Evolutionary conservation across 2,113 vertebrate genomes (phyloP).

Genomic region (Pseudopodoces humilis): DNA sequence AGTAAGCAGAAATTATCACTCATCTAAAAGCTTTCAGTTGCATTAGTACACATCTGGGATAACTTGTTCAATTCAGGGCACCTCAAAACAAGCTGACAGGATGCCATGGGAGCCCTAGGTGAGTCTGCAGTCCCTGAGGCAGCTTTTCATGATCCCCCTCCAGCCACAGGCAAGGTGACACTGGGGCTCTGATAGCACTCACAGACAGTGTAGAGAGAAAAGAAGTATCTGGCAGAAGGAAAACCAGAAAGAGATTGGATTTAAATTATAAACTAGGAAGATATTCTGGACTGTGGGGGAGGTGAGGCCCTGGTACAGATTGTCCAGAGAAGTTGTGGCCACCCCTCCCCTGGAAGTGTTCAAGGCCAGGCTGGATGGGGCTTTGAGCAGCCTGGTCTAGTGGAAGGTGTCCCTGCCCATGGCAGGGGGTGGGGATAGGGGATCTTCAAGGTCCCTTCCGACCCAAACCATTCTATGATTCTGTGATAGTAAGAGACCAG

Average conservation of each 20-base stretch:
- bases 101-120: fast-evolving
- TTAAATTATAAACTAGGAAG: background rate
- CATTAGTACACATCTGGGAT: background rate
- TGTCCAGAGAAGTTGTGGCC: background rate
- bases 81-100: background rate
- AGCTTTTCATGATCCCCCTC: background rate
- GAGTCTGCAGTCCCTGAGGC: fast-evolving
- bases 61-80: background rate
- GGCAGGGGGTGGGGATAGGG: background rate
- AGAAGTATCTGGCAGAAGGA: background rate
- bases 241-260: background rate
- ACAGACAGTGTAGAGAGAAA: background rate
- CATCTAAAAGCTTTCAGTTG: background rate
- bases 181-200: fast-evolving
- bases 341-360: background rate
- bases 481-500: background rate
- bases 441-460: background rate
- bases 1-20: background rate
- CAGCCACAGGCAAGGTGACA: fast-evolving
- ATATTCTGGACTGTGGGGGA: background rate
- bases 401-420: background rate
- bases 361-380: background rate
- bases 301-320: background rate
- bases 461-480: background rate
- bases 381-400: background rate